phyloP scores from a whole-genome alignment of 2,113 vertebrate species.

The Vicugna pacos region DNA sequence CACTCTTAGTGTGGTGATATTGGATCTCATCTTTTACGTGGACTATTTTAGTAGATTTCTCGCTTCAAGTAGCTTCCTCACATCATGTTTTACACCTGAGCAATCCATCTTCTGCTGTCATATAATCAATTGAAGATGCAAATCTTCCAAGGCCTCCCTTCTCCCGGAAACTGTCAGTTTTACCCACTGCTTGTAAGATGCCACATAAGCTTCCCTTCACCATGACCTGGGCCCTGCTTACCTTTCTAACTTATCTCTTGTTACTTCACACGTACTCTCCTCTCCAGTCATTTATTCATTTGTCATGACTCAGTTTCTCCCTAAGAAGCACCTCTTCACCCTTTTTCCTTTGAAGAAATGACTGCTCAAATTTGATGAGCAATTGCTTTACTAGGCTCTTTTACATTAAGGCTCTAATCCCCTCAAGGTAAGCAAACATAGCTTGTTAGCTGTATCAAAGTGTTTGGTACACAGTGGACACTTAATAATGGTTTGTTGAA shows the following conservation, averaged over 20 bases:
- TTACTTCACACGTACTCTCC: background rate
- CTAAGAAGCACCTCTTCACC: background rate
- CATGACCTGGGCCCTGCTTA: background rate
- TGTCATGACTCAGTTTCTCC: background rate
- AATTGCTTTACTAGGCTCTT: background rate
- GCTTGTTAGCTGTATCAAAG: background rate
- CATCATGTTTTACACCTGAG: constrained; percentile 23
- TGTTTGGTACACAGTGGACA: background rate
- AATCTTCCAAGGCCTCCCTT: background rate
- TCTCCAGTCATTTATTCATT: background rate
- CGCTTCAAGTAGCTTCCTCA: background rate
- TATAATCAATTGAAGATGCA: constrained; percentile 42
- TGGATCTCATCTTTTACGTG: background rate
- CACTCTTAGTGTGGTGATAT: background rate
- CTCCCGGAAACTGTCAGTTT: background rate
- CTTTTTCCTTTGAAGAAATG: background rate
- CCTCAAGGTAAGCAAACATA: background rate
- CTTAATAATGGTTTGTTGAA: background rate
- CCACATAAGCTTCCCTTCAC: background rate
- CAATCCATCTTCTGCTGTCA: constrained; percentile 49
- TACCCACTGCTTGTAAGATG: background rate
- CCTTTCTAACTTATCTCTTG: background rate
- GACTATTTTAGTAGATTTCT: constrained; percentile 29
- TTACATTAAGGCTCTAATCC: background rate
- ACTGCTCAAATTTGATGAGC: background rate